These are phyloP conservation scores for Entomyzon cyanotis DNA, from an alignment of 2,113 vertebrate genomes.

Conservation along the genomic window DNA sequence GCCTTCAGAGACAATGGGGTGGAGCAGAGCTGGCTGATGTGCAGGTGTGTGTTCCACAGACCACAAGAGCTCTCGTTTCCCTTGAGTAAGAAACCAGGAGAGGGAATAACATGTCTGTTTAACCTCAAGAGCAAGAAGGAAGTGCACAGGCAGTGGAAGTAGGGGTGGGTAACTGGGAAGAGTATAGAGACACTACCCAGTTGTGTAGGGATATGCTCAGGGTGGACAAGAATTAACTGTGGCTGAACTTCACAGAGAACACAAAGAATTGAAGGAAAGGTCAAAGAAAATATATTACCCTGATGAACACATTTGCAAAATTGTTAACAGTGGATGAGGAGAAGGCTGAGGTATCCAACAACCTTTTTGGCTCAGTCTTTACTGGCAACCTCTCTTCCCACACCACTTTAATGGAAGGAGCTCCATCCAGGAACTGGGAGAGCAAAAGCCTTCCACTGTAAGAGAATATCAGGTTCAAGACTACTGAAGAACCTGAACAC, in stretches of 20 bases:
- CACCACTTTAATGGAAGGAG: accelerated
- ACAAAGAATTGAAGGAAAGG: neutral
- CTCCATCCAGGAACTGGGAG: no score
- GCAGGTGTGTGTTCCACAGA: neutral
- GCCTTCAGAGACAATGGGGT: no score
- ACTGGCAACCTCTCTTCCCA: neutral
- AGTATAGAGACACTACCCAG: no score
- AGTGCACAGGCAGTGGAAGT: neutral
- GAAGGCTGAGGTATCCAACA: neutral
- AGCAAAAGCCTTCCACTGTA: neutral
- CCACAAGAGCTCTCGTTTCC: accelerated
- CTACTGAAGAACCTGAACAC: neutral
- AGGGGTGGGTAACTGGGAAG: neutral
- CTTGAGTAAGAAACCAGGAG: neutral
- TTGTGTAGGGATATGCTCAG: neutral
- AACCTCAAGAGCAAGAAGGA: neutral
- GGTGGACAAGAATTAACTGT: neutral
- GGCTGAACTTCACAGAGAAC: neutral
- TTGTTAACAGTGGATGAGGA: neutral
- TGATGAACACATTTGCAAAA: neutral
- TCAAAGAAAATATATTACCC: neutral
- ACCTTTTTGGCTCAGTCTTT: neutral
- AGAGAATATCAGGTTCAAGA: neutral
- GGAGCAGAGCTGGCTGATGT: neutral
- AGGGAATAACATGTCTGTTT: neutral